These are phyloP conservation scores for Neoascia interrupta DNA, from an alignment of 2,888 invertebrate species.

Conservation along the genomic window DNA sequence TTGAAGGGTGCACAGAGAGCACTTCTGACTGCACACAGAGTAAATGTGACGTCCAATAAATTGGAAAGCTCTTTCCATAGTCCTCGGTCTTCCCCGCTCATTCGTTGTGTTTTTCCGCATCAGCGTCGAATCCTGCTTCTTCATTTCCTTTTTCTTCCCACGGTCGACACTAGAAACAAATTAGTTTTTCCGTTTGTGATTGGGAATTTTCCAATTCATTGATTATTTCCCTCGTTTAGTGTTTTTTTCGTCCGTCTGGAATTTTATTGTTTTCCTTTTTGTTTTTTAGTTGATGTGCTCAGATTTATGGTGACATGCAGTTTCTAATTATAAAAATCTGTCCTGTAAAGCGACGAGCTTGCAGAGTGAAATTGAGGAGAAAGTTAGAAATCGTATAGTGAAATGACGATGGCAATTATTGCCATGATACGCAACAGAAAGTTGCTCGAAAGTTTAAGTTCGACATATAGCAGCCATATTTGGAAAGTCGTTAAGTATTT, in stretches of 20 bases:
- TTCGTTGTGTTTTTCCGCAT: not conserved
- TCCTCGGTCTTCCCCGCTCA: conserved; percentile 8
- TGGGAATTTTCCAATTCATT: conserved; percentile 57
- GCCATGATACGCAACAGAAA: too few relatives aligned
- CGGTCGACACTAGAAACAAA: conserved; percentile 47
- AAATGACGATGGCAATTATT: too few relatives aligned
- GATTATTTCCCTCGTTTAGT: conserved; percentile 23
- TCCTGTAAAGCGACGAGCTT: too few relatives aligned
- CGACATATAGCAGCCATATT: too few relatives aligned
- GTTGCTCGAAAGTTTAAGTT: too few relatives aligned
- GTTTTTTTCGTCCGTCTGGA: conserved; percentile 6
- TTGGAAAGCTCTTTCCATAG: conserved; percentile 46
- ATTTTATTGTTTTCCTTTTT: conserved; percentile 6
- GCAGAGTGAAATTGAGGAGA: too few relatives aligned
- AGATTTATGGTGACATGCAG: conserved; percentile 41
- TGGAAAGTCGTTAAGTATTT: too few relatives aligned
- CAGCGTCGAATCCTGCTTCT: not conserved
- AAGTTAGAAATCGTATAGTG: too few relatives aligned
- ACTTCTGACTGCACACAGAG: conserved; percentile 5
- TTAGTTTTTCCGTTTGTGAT: conserved; percentile 57
- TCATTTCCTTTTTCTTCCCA: conserved; percentile 2
- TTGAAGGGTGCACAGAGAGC: conserved; percentile 16
- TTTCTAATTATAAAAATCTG: conserved; percentile 40
- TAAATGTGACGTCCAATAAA: conserved; percentile 56
- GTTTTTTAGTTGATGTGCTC: conserved; percentile 36